Conservation (phyloP, 1,140 invertebrate genomes). For the Xylocopa sonorina region DNA sequence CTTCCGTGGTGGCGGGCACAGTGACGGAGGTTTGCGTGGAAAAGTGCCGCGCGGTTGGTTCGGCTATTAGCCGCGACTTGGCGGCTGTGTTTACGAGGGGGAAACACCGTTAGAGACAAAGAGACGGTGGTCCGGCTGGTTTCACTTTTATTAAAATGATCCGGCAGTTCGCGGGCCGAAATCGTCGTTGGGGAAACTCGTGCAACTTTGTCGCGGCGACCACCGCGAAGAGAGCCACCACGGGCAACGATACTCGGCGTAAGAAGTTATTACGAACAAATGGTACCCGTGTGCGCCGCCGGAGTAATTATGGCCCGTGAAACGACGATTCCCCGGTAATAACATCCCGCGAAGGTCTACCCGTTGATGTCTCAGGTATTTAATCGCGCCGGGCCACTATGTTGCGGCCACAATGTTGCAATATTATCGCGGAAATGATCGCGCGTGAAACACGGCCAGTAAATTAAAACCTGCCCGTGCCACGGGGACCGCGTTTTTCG, state of each 20-base stretch:
- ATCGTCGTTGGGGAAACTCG: background rate
- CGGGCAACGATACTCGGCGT: slow-evolving; percentile 30
- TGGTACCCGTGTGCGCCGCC: slow-evolving; percentile 23
- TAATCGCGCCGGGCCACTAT: slow-evolving; percentile 50
- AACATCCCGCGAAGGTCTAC: slow-evolving; percentile 23
- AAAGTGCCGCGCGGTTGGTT: slow-evolving; percentile 6
- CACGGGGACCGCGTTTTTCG: slow-evolving; percentile 19
- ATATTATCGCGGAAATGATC: slow-evolving; percentile 45
- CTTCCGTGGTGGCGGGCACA: no score
- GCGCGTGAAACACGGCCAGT: slow-evolving; percentile 36
- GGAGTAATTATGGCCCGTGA: slow-evolving; percentile 38
- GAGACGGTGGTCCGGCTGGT: background rate
- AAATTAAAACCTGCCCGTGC: slow-evolving; percentile 41
- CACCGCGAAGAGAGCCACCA: background rate
- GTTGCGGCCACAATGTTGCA: no score
- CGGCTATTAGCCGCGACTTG: slow-evolving; percentile 4
- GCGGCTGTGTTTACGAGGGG: slow-evolving; percentile 4
- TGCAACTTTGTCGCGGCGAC: background rate
- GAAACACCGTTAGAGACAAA: background rate
- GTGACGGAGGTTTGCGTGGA: background rate
- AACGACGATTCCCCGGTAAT: slow-evolving; percentile 48
- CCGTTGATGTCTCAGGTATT: slow-evolving; percentile 33
- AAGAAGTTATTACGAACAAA: slow-evolving; percentile 44
- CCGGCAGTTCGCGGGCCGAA: background rate
- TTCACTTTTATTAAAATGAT: slow-evolving; percentile 15